Evolutionary conservation across 92 coral and sea anemone genomes (phyloP).

Genomic region (Phenganax stokvisi): DNA sequence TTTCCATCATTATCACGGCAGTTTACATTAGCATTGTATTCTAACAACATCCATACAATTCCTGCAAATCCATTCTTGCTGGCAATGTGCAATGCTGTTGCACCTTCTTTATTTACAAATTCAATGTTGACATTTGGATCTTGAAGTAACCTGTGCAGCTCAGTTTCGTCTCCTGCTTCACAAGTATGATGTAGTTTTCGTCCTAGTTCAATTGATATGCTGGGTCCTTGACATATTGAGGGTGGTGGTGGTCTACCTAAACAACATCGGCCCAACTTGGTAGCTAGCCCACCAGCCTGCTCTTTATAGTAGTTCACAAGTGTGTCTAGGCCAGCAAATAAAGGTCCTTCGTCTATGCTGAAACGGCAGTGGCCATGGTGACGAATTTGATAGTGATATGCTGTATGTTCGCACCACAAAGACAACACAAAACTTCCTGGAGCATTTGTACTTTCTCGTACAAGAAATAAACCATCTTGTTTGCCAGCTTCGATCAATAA

Average conservation of each 20-base stretch:
- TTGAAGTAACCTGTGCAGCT: constrained; percentile 62
- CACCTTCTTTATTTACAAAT: constrained; percentile 75
- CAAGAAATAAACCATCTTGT: constrained; percentile 88
- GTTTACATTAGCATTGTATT: constrained; percentile 80
- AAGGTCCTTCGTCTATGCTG: constrained; percentile 93
- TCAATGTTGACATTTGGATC: constrained; percentile 68
- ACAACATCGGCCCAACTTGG: constrained; percentile 61
- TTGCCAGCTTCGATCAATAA: constrained; percentile 70
- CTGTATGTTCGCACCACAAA: constrained; percentile 79
- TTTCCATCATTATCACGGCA: constrained; percentile 70
- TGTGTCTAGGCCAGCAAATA: constrained; percentile 78
- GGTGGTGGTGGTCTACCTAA: constrained; percentile 87
- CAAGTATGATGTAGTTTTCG: constrained; percentile 67
- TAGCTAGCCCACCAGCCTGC: constrained; percentile 84
- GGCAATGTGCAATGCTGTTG: constrained; percentile 78
- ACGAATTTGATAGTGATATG: constrained; percentile 89
- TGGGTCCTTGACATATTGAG: constrained; percentile 68
- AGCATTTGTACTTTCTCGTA: constrained; percentile 74
- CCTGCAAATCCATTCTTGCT: constrained; percentile 62
- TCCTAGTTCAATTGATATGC: constrained; percentile 51
- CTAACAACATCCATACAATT: constrained; percentile 59
- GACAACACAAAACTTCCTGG: constrained; percentile 87
- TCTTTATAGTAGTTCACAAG: constrained; percentile 80
- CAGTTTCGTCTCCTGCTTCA: constrained; percentile 60
- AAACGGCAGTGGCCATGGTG: constrained; percentile 78